These are phyloP conservation scores for Columba livia DNA, from an alignment of 2,113 vertebrate species.

Conservation along the genomic window DNA sequence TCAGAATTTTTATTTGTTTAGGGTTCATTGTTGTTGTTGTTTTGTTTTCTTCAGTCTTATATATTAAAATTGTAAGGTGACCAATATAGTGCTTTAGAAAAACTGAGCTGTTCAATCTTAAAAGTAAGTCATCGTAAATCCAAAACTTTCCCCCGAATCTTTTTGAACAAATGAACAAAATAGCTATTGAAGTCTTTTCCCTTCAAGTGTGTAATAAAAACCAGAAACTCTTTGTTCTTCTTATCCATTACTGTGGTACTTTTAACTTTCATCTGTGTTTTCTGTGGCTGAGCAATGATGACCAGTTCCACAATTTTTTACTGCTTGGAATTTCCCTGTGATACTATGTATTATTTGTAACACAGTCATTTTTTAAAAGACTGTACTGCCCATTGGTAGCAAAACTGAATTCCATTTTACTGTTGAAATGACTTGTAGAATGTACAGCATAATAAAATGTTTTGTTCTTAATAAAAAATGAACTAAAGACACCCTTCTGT, in stretches of 20 bases:
- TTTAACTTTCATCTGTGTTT: neutral
- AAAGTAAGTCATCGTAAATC: neutral
- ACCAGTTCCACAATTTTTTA: neutral
- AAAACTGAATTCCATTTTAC: slow-evolving; percentile 15
- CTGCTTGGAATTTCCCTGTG: neutral
- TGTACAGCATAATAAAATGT: neutral
- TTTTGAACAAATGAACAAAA: neutral
- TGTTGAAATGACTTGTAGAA: neutral
- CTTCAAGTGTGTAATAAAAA: neutral
- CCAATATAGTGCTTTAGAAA: neutral
- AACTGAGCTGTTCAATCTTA: neutral
- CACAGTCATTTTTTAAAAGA: neutral
- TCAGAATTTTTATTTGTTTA: neutral
- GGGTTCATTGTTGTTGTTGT: neutral
- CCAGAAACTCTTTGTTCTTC: neutral
- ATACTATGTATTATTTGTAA: neutral
- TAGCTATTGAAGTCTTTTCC: neutral
- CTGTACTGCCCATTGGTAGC: neutral
- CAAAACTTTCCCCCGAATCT: neutral
- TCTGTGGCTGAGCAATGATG: neutral
- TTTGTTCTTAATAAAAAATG: neutral
- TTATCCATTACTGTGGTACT: neutral
- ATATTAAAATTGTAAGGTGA: neutral
- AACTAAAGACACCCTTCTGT: neutral
- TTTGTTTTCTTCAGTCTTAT: neutral